Conservation (phyloP, 2,797 vertebrate species). For the Spinibarbus caldwelli region DNA sequence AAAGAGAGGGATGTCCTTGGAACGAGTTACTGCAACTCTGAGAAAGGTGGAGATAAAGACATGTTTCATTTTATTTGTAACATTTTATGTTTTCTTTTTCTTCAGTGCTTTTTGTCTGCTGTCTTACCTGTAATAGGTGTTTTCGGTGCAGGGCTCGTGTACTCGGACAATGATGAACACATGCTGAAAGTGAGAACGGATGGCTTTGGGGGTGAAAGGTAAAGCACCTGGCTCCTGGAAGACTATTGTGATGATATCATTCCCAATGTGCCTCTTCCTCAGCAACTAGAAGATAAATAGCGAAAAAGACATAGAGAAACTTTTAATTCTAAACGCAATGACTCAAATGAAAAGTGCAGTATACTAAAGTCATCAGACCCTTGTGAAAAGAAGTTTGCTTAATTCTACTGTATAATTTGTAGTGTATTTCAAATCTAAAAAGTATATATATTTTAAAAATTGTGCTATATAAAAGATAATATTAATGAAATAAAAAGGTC, state of each 20-base stretch:
- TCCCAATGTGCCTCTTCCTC: slow-evolving; percentile 93
- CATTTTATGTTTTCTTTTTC: neutral
- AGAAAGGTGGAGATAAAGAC: neutral
- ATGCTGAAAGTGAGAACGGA: slow-evolving; percentile 94
- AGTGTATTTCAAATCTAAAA: neutral
- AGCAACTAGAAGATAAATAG: slow-evolving; percentile 77
- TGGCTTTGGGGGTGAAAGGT: slow-evolving; percentile 90
- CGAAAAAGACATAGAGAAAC: neutral
- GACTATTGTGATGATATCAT: slow-evolving; percentile 93
- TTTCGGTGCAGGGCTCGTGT: slow-evolving; percentile 80
- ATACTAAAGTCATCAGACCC: neutral
- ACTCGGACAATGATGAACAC: slow-evolving; percentile 90
- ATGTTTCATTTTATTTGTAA: neutral
- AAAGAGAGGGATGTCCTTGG: slow-evolving; percentile 91
- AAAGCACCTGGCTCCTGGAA: slow-evolving; percentile 91
- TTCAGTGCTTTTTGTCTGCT: neutral
- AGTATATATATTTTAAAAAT: no score
- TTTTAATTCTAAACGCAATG: neutral
- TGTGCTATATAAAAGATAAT: no score
- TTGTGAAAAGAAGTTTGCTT: neutral
- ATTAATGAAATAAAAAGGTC: neutral
- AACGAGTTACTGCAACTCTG: slow-evolving; percentile 91
- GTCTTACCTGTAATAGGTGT: slow-evolving; percentile 86
- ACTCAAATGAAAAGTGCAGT: neutral
- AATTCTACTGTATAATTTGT: neutral